A percentile compares a stretch with the other conserved stretches of the same genome.
Conservation (phyloP, 2,888 invertebrate genomes). For the Aplocera efformata region DNA sequence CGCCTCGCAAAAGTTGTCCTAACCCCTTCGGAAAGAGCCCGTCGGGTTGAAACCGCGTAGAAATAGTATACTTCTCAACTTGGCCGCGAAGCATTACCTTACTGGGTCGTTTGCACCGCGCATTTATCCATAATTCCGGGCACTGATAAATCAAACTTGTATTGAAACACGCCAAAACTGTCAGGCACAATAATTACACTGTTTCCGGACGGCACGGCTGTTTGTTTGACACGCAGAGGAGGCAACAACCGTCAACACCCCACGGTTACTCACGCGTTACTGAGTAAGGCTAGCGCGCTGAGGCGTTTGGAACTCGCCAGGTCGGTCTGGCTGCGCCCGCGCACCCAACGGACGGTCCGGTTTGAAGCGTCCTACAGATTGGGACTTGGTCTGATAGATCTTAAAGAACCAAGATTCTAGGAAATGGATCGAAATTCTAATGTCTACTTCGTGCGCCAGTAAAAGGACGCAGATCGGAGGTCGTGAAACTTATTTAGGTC, state of each 20-base stretch:
- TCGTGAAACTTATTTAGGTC: no score
- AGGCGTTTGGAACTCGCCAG: conserved; percentile 52
- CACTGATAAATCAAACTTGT: conserved; percentile 41
- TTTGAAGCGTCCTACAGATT: conserved; percentile 38
- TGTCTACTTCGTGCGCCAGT: no score
- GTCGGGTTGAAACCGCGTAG: conserved; percentile 43
- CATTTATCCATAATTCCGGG: conserved; percentile 48
- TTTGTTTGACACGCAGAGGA: conserved; percentile 40
- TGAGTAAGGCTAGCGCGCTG: conserved; percentile 30
- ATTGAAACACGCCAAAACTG: conserved; percentile 50
- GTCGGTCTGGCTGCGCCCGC: conserved; percentile 61
- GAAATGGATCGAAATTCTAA: not conserved
- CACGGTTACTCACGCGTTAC: conserved; percentile 58
- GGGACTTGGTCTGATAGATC: conserved; percentile 21
- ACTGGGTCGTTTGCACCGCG: conserved; percentile 40
- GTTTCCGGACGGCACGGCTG: conserved; percentile 58
- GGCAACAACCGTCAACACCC: conserved; percentile 44
- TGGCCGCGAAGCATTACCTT: conserved; percentile 59
- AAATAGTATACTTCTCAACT: conserved; percentile 52
- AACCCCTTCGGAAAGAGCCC: conserved; percentile 53
- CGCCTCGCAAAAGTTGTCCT: conserved; percentile 60
- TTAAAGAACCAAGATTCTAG: conserved; percentile 14
- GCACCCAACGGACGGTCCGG: conserved; percentile 69
- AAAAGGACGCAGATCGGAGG: no score
- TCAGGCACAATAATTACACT: conserved; percentile 62